These are phyloP conservation scores for Potamilus streckersoni DNA, from an alignment of 1,140 invertebrate species.

Conservation along the genomic window DNA sequence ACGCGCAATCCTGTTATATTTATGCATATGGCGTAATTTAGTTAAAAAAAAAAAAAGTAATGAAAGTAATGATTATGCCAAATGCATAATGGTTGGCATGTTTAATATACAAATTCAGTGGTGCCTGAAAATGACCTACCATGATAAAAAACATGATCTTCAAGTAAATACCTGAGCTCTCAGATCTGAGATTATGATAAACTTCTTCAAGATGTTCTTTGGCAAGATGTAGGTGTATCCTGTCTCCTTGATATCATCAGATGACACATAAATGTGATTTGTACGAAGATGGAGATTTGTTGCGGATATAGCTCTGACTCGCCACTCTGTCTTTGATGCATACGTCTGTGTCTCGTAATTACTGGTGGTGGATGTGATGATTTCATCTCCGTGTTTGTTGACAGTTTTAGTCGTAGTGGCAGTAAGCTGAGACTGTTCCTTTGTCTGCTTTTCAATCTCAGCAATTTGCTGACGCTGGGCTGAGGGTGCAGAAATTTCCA, in stretches of 20 bases:
- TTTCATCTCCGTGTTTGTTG: constrained; percentile 99
- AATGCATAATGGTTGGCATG: no score
- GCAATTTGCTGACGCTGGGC: constrained; percentile 99
- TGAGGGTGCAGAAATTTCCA: constrained; percentile 99
- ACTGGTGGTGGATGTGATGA: constrained; percentile 98
- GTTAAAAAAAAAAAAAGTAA: no score
- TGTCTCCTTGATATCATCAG: constrained; percentile 99
- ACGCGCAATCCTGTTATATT: no score
- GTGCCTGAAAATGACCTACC: no score
- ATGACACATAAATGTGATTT: constrained; percentile 99
- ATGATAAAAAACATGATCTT: no score
- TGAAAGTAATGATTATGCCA: no score
- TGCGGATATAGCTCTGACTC: constrained; percentile 97
- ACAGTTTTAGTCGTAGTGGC: constrained; percentile 98
- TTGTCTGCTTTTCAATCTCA: constrained; percentile 99
- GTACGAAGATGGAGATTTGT: constrained; percentile 98
- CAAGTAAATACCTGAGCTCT: constrained; percentile 80
- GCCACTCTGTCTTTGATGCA: constrained; percentile 98
- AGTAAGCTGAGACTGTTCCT: constrained; percentile 98
- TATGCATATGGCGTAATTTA: no score
- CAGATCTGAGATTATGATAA: constrained; percentile 98
- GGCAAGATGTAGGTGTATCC: constrained; percentile 99
- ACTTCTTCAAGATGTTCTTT: constrained; percentile 99
- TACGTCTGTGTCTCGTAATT: constrained; percentile 99
- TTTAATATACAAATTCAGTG: no score